Percentiles rank a stretch among this genome's conserved stretches.
Conservation (phyloP, 2,113 vertebrate genomes). For the Panurus biarmicus region DNA sequence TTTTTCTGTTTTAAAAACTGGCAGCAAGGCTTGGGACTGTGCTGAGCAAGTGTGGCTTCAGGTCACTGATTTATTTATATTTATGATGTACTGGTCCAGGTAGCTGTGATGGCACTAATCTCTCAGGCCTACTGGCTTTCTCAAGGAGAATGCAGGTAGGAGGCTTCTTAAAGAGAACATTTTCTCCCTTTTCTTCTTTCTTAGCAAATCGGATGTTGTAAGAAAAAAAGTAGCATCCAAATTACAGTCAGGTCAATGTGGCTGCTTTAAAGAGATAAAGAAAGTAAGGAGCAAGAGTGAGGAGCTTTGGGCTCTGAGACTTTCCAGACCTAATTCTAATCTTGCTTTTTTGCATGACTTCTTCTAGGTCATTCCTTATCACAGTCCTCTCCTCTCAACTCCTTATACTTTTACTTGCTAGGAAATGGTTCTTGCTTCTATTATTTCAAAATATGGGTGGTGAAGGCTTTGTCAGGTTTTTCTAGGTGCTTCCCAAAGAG, state of each 20-base stretch:
- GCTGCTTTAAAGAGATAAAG: neutral
- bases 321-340: neutral
- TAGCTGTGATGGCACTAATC: neutral
- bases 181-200: neutral
- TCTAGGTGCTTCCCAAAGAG: neutral
- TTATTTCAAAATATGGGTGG: neutral
- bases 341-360: neutral
- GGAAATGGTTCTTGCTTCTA: neutral
- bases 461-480: neutral
- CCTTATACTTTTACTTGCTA: neutral
- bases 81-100: neutral
- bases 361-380: neutral
- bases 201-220: neutral
- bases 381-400: neutral
- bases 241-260: neutral
- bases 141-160: neutral
- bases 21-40: neutral
- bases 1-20: conserved; percentile 21
- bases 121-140: neutral
- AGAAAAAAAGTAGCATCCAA: neutral
- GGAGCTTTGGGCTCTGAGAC: neutral
- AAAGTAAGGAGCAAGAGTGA: neutral
- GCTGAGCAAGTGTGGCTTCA: neutral
- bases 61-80: neutral
- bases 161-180: neutral